A percentile compares a stretch with the other conserved stretches of the same genome.
Conservation (phyloP, 1,140 invertebrate species). For the Scaptomyza graminum region DNA sequence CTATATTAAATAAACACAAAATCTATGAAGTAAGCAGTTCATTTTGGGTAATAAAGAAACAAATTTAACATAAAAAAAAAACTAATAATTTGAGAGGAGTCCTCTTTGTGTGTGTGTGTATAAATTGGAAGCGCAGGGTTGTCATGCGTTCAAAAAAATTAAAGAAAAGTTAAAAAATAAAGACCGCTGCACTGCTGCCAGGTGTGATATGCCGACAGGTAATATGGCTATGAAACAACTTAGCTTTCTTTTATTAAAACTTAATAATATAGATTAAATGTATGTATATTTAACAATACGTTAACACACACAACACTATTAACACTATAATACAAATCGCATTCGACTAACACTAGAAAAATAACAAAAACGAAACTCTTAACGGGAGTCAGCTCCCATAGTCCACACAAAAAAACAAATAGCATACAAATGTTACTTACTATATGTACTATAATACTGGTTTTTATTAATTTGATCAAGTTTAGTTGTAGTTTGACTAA, state of each 20-base stretch:
- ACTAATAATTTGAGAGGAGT: conserved; percentile 3
- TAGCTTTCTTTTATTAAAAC: conserved; percentile 27
- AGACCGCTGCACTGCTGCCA: conserved; percentile 27
- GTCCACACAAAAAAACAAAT: background rate
- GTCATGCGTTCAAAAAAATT: background rate
- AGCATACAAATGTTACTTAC: conserved; percentile 19
- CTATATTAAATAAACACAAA: conserved; percentile 20
- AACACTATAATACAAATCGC: conserved; percentile 22
- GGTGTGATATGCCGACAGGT: conserved; percentile 35
- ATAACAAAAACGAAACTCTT: conserved; percentile 7
- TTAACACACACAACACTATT: conserved; percentile 11
- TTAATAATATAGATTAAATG: conserved; percentile 23
- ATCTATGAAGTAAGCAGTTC: conserved; percentile 62
- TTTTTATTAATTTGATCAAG: conserved; percentile 9
- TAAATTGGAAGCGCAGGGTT: conserved; percentile 3
- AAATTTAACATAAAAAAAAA: conserved; percentile 57
- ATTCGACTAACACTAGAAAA: conserved; percentile 32
- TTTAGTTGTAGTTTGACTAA: conserved; percentile 13
- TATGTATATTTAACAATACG: conserved; percentile 11
- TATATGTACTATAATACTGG: background rate
- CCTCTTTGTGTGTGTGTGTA: conserved; percentile 26
- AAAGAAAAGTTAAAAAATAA: background rate
- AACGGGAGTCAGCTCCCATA: background rate
- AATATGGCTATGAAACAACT: conserved; percentile 46
- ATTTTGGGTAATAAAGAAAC: conserved; percentile 75